These are phyloP conservation scores for Lasioglossum villosulum DNA, from an alignment of 2,888 invertebrate genomes.

Conservation along the genomic window DNA sequence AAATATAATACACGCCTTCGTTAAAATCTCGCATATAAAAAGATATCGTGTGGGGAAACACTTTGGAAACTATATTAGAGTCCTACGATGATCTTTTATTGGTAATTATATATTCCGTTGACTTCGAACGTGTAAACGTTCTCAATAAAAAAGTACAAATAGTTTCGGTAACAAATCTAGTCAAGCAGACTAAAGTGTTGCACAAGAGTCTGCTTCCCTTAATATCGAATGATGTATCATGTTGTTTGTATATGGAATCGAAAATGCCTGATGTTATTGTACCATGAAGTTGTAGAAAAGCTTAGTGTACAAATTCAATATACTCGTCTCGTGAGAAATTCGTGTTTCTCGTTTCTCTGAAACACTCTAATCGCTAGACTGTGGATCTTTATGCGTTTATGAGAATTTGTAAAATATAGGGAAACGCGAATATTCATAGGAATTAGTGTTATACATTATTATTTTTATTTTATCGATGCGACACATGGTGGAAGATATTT, in stretches of 20 bases:
- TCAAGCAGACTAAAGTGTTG: background rate
- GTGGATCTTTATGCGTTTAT: background rate
- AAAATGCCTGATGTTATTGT: conserved; percentile 28
- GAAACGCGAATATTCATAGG: background rate
- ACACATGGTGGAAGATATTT: background rate
- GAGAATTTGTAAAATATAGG: background rate
- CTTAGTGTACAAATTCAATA: conserved; percentile 19
- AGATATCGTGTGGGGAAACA: conserved; percentile 11
- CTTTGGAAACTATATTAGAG: background rate
- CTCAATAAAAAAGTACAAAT: conserved; percentile 28
- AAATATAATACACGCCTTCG: conserved; percentile 18
- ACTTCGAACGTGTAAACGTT: conserved; percentile 14
- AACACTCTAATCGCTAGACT: background rate
- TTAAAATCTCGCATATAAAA: conserved; percentile 30
- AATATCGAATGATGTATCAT: conserved; percentile 25
- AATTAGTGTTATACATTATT: background rate
- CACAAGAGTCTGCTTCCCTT: conserved; percentile 15
- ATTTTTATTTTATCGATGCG: background rate
- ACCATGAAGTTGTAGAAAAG: conserved; percentile 23
- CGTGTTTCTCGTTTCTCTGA: conserved; percentile 7
- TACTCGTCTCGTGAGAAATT: conserved; percentile 20
- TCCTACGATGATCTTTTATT: conserved; percentile 26
- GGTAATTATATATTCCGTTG: conserved; percentile 5
- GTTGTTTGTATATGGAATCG: conserved; percentile 28
- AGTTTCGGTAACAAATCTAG: conserved; percentile 26